A percentile compares a stretch with the other conserved stretches of the same genome.
Conservation (phyloP, 2,888 invertebrate species). For the Pseudolycoriella hygida region DNA sequence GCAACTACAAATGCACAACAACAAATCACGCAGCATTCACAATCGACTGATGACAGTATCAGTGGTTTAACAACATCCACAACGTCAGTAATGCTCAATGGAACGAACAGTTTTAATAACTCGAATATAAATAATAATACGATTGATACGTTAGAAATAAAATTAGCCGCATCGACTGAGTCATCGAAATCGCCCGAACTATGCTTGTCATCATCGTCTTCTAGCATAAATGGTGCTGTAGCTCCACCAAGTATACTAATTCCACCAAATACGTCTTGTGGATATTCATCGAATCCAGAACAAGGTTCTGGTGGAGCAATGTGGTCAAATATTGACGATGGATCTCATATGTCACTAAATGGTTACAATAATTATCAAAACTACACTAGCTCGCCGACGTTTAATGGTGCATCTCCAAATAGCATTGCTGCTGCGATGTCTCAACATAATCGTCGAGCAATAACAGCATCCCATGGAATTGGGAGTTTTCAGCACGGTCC, state of each 20-base stretch:
- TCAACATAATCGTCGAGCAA: slow-evolving; percentile 12
- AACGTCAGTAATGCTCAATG: slow-evolving; percentile 1
- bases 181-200: slow-evolving; percentile 1
- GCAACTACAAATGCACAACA: slow-evolving; percentile 8
- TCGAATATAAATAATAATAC: neutral
- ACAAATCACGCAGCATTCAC: neutral
- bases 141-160: neutral
- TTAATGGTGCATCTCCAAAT: neutral
- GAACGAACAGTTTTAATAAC: neutral
- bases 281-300: slow-evolving; percentile 1
- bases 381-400: slow-evolving; percentile 11
- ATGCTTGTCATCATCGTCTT: neutral
- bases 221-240: neutral
- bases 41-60: neutral
- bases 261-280: neutral
- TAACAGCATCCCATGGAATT: slow-evolving; percentile 11
- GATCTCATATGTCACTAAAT: slow-evolving; percentile 9
- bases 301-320: slow-evolving; percentile 3
- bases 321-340: slow-evolving; percentile 13
- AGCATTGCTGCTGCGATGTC: neutral
- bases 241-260: neutral
- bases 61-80: neutral
- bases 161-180: neutral
- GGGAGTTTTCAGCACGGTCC: slow-evolving; percentile 4
- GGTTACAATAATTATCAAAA: slow-evolving; percentile 12